phyloP scores from a whole-genome alignment of 2,888 invertebrate genomes.

The Crossocerus cetratus region DNA sequence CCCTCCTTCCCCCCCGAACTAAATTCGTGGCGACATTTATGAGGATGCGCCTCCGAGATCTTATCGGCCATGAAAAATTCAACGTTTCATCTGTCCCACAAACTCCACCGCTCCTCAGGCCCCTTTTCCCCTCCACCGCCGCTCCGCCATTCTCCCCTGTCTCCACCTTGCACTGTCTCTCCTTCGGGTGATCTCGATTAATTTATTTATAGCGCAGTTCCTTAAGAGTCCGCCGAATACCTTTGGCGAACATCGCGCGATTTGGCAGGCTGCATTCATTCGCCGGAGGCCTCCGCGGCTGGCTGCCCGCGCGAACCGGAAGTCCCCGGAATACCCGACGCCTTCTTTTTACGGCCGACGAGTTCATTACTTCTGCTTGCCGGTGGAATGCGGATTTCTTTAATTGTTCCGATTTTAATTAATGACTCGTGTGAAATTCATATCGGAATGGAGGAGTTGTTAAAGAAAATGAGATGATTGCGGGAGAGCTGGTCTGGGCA shows the following conservation, averaged over 20 bases:
- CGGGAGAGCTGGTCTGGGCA: no score
- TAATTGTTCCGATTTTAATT: no score
- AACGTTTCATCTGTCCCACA: slow-evolving; percentile 54
- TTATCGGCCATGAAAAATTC: slow-evolving; percentile 62
- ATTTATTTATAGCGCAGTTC: slow-evolving; percentile 48
- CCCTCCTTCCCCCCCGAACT: slow-evolving; percentile 9
- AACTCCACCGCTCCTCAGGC: slow-evolving; percentile 20
- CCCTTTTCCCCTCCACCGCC: slow-evolving; percentile 34
- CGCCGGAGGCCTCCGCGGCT: not conserved
- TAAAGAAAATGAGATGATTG: no score
- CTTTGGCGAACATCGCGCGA: slow-evolving; percentile 35
- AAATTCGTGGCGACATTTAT: slow-evolving; percentile 67
- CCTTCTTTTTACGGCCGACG: not conserved
- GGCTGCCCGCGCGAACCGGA: slow-evolving; percentile 1
- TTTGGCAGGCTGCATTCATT: slow-evolving; percentile 7
- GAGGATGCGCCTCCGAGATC: slow-evolving; percentile 54
- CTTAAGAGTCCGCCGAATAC: slow-evolving; percentile 33
- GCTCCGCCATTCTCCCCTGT: not conserved
- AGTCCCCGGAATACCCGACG: not conserved
- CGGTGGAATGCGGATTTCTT: no score
- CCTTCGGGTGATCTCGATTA: slow-evolving; percentile 39
- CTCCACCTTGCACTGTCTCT: no score
- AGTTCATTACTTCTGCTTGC: not conserved
- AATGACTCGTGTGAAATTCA: no score
- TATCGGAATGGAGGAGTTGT: no score